These are phyloP conservation scores for Nyleta sp. DNA, from an alignment of 2,888 invertebrate genomes.

Conservation along the genomic window DNA sequence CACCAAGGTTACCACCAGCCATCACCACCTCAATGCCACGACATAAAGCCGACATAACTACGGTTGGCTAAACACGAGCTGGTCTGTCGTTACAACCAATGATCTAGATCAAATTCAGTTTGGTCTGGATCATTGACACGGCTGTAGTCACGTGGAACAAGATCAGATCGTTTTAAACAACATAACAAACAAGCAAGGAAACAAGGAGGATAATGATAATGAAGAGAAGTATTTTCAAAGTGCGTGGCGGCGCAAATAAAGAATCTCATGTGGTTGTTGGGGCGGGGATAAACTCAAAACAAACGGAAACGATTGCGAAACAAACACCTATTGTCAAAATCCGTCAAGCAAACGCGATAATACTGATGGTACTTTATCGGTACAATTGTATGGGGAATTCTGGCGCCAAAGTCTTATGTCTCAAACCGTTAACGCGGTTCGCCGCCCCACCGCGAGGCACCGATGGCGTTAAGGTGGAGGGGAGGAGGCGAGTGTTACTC, in stretches of 20 bases:
- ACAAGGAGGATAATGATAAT: no score
- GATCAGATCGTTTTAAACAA: slow-evolving; percentile 52
- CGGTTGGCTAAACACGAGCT: slow-evolving; percentile 52
- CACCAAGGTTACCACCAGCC: slow-evolving; percentile 82
- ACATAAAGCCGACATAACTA: slow-evolving; percentile 58
- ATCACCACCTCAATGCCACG: slow-evolving; percentile 73
- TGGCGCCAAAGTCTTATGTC: slow-evolving; percentile 31
- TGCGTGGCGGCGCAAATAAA: slow-evolving; percentile 45
- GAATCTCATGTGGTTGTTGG: slow-evolving; percentile 59
- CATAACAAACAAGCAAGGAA: slow-evolving; percentile 52
- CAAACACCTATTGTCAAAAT: slow-evolving; percentile 48
- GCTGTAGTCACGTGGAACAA: slow-evolving; percentile 40
- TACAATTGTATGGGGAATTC: no score
- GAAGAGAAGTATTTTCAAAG: not conserved
- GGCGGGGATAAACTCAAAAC: slow-evolving; percentile 45
- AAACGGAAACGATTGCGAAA: slow-evolving; percentile 12
- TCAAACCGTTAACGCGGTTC: slow-evolving; percentile 28
- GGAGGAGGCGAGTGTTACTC: slow-evolving; percentile 69
- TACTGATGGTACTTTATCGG: slow-evolving; percentile 43
- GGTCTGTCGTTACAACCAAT: slow-evolving; percentile 52
- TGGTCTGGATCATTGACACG: slow-evolving; percentile 43
- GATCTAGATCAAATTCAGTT: slow-evolving; percentile 48
- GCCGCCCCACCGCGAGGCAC: slow-evolving; percentile 21
- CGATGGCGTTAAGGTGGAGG: slow-evolving; percentile 28
- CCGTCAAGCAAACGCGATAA: slow-evolving; percentile 38